Conservation (phyloP, 2,888 invertebrate species). For the Pardosa pseudoannulata region DNA sequence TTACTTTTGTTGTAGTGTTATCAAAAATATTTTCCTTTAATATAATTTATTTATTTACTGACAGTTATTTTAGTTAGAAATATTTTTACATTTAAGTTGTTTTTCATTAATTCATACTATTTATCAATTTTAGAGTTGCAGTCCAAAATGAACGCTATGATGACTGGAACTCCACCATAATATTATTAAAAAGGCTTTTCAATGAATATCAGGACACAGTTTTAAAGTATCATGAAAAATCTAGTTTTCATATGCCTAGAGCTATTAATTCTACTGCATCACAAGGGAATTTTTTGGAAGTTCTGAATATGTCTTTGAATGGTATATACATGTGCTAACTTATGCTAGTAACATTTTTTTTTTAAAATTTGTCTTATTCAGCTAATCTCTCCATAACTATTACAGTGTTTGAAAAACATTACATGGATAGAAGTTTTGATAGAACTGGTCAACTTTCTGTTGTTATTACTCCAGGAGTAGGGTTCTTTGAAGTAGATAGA, state of each 20-base stretch:
- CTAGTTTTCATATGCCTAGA: conserved; percentile 85
- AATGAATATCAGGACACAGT: conserved; percentile 93
- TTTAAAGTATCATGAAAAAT: conserved; percentile 87
- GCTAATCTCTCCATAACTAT: no score
- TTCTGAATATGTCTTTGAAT: conserved; percentile 98
- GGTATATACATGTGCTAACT: no score
- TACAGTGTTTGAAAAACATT: conserved; percentile 97
- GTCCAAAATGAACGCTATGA: conserved; percentile 99
- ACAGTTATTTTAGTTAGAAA: no score
- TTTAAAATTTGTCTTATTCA: no score
- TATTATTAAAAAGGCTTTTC: conserved; percentile 90
- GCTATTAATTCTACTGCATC: conserved; percentile 83
- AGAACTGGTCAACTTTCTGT: conserved; percentile 98
- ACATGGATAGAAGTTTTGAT: conserved; percentile 97
- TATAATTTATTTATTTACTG: no score
- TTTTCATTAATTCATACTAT: no score
- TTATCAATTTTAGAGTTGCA: conserved; percentile 84
- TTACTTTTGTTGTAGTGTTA: no score
- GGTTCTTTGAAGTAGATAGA: conserved; percentile 98
- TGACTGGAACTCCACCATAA: conserved; percentile 95
- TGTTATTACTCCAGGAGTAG: conserved; percentile 98
- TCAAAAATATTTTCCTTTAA: no score
- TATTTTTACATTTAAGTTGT: no score
- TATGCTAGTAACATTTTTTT: not conserved
- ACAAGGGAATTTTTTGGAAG: conserved; percentile 98